Evolutionary conservation across 2,888 invertebrate species (phyloP).

Genomic region (Tupiocoris notatus): DNA sequence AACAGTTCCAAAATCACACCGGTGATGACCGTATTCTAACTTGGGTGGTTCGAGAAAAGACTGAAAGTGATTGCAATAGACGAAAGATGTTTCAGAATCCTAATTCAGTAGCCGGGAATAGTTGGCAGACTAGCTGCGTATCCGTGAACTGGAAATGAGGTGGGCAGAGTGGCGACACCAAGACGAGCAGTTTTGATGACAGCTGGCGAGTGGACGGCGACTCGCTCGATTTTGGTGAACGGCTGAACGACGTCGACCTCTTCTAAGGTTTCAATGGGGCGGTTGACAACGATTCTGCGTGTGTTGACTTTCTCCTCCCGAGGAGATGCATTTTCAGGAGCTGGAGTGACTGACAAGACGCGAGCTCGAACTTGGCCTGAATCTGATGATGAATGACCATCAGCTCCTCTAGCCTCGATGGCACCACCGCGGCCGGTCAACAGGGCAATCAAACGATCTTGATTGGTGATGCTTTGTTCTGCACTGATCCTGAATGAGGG

Average conservation of each 20-base stretch:
- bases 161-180: slow-evolving; percentile 56
- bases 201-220: slow-evolving; percentile 61
- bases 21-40: too few relatives aligned
- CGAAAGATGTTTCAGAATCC: too few relatives aligned
- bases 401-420: slow-evolving; percentile 49
- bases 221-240: slow-evolving; percentile 60
- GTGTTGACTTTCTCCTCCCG: slow-evolving; percentile 55
- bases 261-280: slow-evolving; percentile 63
- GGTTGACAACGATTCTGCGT: slow-evolving; percentile 62
- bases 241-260: slow-evolving; percentile 62
- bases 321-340: slow-evolving; percentile 56
- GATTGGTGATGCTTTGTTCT: slow-evolving; percentile 55
- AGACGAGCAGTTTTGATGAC: slow-evolving; percentile 57
- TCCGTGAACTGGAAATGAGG: slow-evolving; percentile 51
- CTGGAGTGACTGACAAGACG: slow-evolving; percentile 61
- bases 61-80: too few relatives aligned
- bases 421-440: slow-evolving; percentile 54
- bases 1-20: too few relatives aligned
- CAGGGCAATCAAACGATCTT: slow-evolving; percentile 58
- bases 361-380: slow-evolving; percentile 56
- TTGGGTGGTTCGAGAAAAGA: too few relatives aligned
- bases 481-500: slow-evolving; percentile 53
- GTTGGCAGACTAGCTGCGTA: slow-evolving; percentile 32
- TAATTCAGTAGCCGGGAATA: background rate
- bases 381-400: slow-evolving; percentile 51